Percentiles rank a stretch among this genome's conserved stretches.
Conservation (phyloP, 2,888 invertebrate genomes). For the Lasioglossum lativentre region DNA sequence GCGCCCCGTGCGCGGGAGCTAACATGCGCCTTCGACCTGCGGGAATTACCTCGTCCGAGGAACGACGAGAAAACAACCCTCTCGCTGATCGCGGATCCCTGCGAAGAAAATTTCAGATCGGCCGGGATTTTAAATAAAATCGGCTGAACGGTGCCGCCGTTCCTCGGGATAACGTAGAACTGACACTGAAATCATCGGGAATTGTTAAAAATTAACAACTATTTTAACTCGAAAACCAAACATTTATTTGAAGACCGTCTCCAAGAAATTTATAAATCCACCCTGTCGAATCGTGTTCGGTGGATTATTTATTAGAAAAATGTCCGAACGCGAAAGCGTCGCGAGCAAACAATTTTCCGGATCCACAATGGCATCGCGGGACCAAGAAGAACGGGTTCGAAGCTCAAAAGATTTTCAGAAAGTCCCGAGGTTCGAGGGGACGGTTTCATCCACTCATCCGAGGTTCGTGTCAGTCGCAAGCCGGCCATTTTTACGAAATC, state of each 20-base stretch:
- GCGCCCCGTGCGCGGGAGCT: constrained; percentile 10
- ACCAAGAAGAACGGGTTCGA: neutral
- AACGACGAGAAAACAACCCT: neutral
- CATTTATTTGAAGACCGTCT: neutral
- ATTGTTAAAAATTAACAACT: neutral
- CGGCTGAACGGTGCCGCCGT: neutral
- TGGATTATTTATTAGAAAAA: neutral
- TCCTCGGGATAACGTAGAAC: no score
- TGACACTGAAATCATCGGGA: neutral
- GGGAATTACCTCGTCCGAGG: constrained; percentile 1
- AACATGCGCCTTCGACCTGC: constrained; percentile 5
- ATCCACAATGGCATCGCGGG: neutral
- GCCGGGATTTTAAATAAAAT: neutral
- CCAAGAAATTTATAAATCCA: neutral
- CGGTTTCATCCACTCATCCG: neutral
- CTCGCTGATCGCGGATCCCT: neutral
- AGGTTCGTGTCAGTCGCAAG: neutral
- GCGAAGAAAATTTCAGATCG: neutral
- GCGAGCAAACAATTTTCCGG: neutral
- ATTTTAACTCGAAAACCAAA: no score
- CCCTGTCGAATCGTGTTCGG: neutral
- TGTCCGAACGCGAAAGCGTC: neutral
- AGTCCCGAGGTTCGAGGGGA: neutral
- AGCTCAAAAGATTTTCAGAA: neutral
- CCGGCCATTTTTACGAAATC: constrained; percentile 5